Percentiles rank a stretch among this genome's conserved stretches.
Evolutionary conservation across 2,888 invertebrate species (phyloP).

Genomic region (Phymatocera aterrima): DNA sequence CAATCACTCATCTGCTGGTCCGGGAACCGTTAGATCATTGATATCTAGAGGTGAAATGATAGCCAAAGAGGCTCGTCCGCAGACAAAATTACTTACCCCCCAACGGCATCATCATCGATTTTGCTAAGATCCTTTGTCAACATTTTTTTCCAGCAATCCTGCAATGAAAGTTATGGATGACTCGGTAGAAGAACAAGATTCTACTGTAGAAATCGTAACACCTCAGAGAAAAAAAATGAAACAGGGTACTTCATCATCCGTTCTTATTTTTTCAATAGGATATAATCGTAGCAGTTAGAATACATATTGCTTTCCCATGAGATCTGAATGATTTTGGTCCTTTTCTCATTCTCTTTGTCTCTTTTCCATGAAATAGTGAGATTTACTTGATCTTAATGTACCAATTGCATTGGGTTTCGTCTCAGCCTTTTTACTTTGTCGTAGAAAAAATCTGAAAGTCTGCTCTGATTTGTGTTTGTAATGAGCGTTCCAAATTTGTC

Average conservation of each 20-base stretch:
- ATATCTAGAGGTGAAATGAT: neutral
- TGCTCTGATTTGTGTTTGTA: too few species aligned
- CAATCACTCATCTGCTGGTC: slow-evolving; percentile 6
- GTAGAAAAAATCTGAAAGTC: too few species aligned
- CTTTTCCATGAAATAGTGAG: too few species aligned
- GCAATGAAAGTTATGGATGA: slow-evolving; percentile 66
- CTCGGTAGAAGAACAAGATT: slow-evolving; percentile 60
- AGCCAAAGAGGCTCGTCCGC: neutral
- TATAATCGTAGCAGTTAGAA: too few species aligned
- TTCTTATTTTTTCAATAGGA: neutral
- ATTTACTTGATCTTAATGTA: too few species aligned
- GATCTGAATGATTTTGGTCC: too few species aligned
- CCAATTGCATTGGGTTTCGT: too few species aligned
- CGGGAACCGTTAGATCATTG: neutral
- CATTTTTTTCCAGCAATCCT: slow-evolving; percentile 34
- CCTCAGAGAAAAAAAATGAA: slow-evolving; percentile 65
- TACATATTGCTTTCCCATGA: too few species aligned
- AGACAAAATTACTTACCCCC: neutral
- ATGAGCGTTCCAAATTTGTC: too few species aligned
- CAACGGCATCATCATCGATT: neutral
- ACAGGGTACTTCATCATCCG: slow-evolving; percentile 61
- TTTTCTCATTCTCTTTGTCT: too few species aligned
- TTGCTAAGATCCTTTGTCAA: neutral
- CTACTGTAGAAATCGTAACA: slow-evolving; percentile 54
- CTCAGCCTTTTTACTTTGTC: too few species aligned